Percentiles rank a stretch among this genome's conserved stretches.
Conservation (phyloP, 2,113 vertebrate species). For the Stegastes partitus region DNA sequence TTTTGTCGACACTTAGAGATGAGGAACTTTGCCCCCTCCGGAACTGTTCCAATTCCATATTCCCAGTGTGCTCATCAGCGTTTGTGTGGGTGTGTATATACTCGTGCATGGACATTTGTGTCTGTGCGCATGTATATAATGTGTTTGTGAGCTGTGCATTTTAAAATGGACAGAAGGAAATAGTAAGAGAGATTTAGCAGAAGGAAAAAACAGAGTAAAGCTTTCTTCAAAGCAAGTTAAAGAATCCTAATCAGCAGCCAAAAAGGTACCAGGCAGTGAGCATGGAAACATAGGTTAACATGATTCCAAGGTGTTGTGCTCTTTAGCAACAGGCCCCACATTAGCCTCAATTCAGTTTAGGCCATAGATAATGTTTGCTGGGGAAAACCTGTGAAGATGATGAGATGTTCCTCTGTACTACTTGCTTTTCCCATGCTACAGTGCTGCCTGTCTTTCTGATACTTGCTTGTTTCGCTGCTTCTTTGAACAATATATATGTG, state of each 20-base stretch:
- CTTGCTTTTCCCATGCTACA: no score
- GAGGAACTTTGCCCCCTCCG: slow-evolving; percentile 58
- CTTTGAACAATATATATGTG: no score
- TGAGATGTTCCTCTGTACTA: no score
- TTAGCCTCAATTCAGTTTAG: no score
- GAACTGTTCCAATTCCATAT: slow-evolving; percentile 65
- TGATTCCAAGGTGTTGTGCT: no score
- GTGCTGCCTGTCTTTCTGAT: not conserved
- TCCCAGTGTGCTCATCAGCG: slow-evolving; percentile 54
- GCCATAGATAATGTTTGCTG: no score
- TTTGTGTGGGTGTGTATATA: not conserved
- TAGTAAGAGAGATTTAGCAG: not conserved
- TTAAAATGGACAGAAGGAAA: slow-evolving; percentile 25
- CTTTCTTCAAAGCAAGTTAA: slow-evolving; percentile 8
- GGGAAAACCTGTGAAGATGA: no score
- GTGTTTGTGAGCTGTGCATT: slow-evolving; percentile 21
- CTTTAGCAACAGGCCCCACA: no score
- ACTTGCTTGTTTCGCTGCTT: not conserved
- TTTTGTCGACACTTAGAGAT: slow-evolving; percentile 58
- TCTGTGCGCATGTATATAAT: not conserved
- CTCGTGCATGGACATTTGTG: not conserved
- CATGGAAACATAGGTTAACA: no score
- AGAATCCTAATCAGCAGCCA: no score
- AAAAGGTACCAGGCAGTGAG: no score
- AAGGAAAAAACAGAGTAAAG: slow-evolving; percentile 3